A percentile compares a stretch with the other conserved stretches of the same genome.
These are phyloP conservation scores for Panthera leo DNA, from an alignment of 2,113 vertebrate genomes.

Conservation along the genomic window DNA sequence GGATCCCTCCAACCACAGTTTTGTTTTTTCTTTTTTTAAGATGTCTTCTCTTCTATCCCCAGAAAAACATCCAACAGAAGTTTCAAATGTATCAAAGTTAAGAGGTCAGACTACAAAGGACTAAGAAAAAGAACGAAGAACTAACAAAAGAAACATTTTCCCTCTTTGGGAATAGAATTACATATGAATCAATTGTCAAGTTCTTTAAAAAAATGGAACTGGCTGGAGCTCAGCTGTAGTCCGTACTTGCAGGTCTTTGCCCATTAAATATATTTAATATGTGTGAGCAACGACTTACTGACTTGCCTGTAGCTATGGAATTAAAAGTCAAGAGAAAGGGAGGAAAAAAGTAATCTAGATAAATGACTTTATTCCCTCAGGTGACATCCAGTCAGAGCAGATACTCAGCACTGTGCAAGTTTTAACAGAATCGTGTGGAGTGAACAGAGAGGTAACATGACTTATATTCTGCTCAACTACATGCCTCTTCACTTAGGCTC, in stretches of 20 bases:
- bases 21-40: background rate
- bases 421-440: constrained; percentile 88
- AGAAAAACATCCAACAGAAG: constrained; percentile 54
- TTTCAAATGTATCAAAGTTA: constrained; percentile 67
- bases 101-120: constrained; percentile 77
- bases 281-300: constrained; percentile 90
- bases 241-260: constrained; percentile 80
- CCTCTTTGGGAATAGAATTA: constrained; percentile 73
- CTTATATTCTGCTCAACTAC: constrained; percentile 76
- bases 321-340: constrained; percentile 87
- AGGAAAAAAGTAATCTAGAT: constrained; percentile 90
- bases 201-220: constrained; percentile 65
- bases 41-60: constrained; percentile 14
- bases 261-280: constrained; percentile 86
- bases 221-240: constrained; percentile 72
- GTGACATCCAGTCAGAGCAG: constrained; percentile 89
- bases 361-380: constrained; percentile 88
- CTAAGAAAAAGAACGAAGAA: constrained; percentile 70
- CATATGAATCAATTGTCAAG: constrained; percentile 80
- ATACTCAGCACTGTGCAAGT: constrained; percentile 88
- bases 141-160: constrained; percentile 61
- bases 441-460: constrained; percentile 77
- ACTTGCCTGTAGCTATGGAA: constrained; percentile 90
- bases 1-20: background rate
- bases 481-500: constrained; percentile 80